Conservation (phyloP, 2,113 vertebrate species). For the Thinocorus orbignyianus region DNA sequence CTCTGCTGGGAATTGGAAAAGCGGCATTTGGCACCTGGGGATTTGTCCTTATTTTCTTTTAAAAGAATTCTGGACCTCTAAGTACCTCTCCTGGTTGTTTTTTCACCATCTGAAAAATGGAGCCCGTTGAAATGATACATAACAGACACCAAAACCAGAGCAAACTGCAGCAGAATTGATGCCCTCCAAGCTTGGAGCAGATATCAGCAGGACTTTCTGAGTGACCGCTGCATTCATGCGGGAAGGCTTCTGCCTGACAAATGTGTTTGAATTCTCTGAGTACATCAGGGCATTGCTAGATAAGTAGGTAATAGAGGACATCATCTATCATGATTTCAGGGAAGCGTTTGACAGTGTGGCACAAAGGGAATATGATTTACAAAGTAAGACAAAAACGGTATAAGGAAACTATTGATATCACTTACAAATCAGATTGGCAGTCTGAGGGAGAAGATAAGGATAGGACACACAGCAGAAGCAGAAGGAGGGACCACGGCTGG, state of each 20-base stretch:
- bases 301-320: conserved; percentile 47
- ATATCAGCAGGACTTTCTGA: conserved; percentile 58
- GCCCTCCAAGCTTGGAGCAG: conserved; percentile 33
- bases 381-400: conserved; percentile 9
- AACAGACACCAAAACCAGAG: conserved; percentile 14
- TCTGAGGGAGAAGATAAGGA: background rate
- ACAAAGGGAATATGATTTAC: conserved; percentile 49
- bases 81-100: background rate
- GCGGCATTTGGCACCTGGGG: background rate
- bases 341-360: conserved; percentile 49
- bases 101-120: background rate
- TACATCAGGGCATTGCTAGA: background rate
- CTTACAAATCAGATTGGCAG: conserved; percentile 24
- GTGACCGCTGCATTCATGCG: conserved; percentile 34
- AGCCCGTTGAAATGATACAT: conserved; percentile 10
- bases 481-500: background rate
- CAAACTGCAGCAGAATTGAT: conserved; percentile 38
- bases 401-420: conserved; percentile 36
- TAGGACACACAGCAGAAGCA: background rate
- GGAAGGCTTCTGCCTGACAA: conserved; percentile 67
- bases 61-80: background rate
- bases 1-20: background rate
- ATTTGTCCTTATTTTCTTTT: background rate
- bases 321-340: conserved; percentile 71
- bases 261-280: conserved; percentile 64